Conservation (phyloP, 2,113 vertebrate species). For the Odontesthes bonariensis region DNA sequence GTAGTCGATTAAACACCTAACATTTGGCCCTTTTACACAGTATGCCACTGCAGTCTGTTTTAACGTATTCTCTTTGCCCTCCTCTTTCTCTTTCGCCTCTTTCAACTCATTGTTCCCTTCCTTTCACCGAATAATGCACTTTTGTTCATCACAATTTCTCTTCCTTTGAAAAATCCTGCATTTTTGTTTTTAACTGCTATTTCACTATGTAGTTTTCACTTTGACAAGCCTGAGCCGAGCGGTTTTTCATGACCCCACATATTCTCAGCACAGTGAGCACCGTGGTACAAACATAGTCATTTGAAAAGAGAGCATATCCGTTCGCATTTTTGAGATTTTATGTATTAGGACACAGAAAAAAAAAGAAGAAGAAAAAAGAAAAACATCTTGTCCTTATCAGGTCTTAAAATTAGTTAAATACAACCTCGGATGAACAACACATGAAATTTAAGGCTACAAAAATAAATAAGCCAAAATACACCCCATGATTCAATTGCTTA, state of each 20-base stretch:
- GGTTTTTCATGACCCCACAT: slow-evolving; percentile 20
- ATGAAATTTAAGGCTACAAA: background rate
- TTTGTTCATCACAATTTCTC: slow-evolving; percentile 44
- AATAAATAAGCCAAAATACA: background rate
- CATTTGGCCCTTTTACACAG: slow-evolving; percentile 56
- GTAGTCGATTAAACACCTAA: slow-evolving; percentile 55
- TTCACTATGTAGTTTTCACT: slow-evolving; percentile 20
- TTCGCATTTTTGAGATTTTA: too few relatives aligned
- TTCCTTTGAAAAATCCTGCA: slow-evolving; percentile 49
- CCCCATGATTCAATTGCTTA: too few relatives aligned
- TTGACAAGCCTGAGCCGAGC: slow-evolving; percentile 31
- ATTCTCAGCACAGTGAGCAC: slow-evolving; percentile 1
- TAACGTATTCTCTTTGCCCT: slow-evolving; percentile 11
- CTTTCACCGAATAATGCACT: slow-evolving; percentile 29
- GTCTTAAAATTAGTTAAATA: background rate
- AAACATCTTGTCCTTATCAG: background rate
- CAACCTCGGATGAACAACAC: background rate
- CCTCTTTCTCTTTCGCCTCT: slow-evolving; percentile 14
- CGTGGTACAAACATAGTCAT: background rate
- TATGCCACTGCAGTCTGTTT: slow-evolving; percentile 33
- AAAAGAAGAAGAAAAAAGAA: too few relatives aligned
- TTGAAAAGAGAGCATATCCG: too few relatives aligned
- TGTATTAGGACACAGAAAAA: too few relatives aligned
- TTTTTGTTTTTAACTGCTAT: slow-evolving; percentile 13
- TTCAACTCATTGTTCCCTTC: slow-evolving; percentile 3